These are phyloP conservation scores for Saguinus oedipus DNA, from an alignment of 2,797 vertebrate species.

Conservation along the genomic window DNA sequence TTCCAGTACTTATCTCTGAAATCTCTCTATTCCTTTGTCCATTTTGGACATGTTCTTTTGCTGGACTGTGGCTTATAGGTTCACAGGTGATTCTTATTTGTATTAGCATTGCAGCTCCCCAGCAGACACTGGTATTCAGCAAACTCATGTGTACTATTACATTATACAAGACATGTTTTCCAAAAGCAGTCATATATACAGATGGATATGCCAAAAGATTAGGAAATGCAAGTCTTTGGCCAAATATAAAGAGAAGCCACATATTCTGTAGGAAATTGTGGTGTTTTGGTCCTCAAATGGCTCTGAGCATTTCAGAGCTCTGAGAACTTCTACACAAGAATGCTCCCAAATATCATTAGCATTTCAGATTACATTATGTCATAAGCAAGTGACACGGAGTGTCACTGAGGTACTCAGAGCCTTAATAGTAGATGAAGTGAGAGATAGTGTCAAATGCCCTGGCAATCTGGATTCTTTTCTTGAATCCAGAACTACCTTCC, in stretches of 20 bases:
- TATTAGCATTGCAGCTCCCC: neutral
- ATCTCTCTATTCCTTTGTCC: neutral
- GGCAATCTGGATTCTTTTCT: neutral
- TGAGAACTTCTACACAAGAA: neutral
- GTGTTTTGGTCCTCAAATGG: neutral
- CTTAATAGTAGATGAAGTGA: neutral
- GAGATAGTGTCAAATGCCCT: neutral
- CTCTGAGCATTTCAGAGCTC: slow-evolving; percentile 3
- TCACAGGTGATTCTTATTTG: neutral
- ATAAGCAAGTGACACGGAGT: neutral
- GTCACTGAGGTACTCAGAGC: neutral
- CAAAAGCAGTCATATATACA: neutral
- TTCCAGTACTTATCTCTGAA: neutral
- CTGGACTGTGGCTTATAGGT: neutral
- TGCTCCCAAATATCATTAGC: neutral
- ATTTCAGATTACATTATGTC: neutral
- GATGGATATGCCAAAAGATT: neutral
- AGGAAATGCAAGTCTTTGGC: neutral
- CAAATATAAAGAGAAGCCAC: neutral
- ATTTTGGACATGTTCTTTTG: neutral
- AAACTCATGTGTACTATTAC: neutral
- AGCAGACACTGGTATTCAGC: neutral
- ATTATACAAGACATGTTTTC: neutral
- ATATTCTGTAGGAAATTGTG: neutral
- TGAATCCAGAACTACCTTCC: neutral